These are phyloP conservation scores for Eristalis intricaria DNA, from an alignment of 2,888 invertebrate species.

Conservation along the genomic window DNA sequence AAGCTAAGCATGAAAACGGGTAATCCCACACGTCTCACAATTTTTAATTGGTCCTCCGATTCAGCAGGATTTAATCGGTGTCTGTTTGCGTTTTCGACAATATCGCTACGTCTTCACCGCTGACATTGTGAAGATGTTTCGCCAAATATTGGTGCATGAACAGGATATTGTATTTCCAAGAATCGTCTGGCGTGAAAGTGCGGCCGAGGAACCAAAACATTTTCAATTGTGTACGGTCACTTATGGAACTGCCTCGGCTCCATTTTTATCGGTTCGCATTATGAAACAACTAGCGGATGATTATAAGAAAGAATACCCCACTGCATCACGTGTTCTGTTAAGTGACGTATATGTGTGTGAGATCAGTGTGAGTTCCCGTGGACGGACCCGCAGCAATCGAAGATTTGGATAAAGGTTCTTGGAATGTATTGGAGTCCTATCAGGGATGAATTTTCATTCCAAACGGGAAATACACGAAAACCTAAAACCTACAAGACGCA, in stretches of 20 bases:
- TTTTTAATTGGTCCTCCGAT: too few relatives aligned
- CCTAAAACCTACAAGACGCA: not conserved
- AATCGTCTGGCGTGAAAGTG: too few relatives aligned
- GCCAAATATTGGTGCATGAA: too few relatives aligned
- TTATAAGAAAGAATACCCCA: constrained; percentile 26
- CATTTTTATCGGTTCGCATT: constrained; percentile 7
- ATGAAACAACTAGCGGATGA: not conserved
- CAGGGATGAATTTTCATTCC: too few relatives aligned
- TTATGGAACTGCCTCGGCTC: constrained; percentile 53
- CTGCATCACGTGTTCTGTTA: not conserved
- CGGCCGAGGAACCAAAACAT: constrained; percentile 31
- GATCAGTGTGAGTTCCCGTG: constrained; percentile 14
- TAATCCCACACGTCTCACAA: too few relatives aligned
- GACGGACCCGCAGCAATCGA: not conserved
- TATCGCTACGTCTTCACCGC: too few relatives aligned
- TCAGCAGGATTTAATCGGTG: too few relatives aligned
- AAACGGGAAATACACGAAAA: too few relatives aligned
- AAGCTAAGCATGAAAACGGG: too few relatives aligned
- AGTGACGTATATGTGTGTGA: constrained; percentile 70
- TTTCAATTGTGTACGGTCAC: constrained; percentile 59
- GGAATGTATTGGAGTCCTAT: too few relatives aligned
- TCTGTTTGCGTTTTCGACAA: too few relatives aligned
- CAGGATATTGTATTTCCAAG: constrained; percentile 38
- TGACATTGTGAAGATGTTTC: too few relatives aligned
- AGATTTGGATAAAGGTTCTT: not conserved